Percentiles rank a stretch among this genome's conserved stretches.
phyloP scores from a whole-genome alignment of 2,888 invertebrate genomes.

The Oscheius sp. region DNA sequence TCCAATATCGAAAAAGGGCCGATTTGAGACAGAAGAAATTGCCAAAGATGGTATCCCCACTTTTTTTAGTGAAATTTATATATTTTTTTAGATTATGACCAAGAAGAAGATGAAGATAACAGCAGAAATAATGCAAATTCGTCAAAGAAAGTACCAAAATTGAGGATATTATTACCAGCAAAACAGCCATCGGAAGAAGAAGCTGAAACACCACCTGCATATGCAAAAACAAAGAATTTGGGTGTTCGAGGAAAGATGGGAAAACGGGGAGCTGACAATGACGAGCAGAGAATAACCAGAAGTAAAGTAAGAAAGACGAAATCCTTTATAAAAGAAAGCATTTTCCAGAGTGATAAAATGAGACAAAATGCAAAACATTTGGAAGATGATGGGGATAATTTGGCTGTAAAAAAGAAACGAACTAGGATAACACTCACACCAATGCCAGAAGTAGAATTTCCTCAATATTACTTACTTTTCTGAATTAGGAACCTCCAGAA shows the following conservation, averaged over 20 bases:
- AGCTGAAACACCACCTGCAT: background rate
- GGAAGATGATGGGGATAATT: conserved; percentile 35
- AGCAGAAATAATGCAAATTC: background rate
- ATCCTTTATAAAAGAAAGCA: conserved; percentile 8
- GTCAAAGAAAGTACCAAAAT: conserved; percentile 23
- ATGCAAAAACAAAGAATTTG: background rate
- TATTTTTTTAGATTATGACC: conserved; percentile 9
- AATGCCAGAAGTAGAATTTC: background rate
- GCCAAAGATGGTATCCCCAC: background rate
- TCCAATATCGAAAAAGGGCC: background rate
- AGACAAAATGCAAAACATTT: conserved; percentile 2
- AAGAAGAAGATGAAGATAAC: conserved; percentile 1
- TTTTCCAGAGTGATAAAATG: background rate
- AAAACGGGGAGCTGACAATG: conserved; percentile 13
- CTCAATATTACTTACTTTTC: background rate
- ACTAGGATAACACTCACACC: background rate
- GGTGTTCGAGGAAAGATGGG: conserved; percentile 9
- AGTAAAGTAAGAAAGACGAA: conserved; percentile 36
- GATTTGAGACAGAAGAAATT: background rate
- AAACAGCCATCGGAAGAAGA: conserved; percentile 36
- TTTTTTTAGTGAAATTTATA: too few species aligned
- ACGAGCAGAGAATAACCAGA: conserved; percentile 30
- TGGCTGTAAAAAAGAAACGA: conserved; percentile 33
- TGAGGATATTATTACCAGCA: background rate
- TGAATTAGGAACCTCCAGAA: background rate